Percentiles rank a stretch among this genome's conserved stretches.
Conservation (phyloP, 1,140 invertebrate species). For the Tetraneura akinire region DNA sequence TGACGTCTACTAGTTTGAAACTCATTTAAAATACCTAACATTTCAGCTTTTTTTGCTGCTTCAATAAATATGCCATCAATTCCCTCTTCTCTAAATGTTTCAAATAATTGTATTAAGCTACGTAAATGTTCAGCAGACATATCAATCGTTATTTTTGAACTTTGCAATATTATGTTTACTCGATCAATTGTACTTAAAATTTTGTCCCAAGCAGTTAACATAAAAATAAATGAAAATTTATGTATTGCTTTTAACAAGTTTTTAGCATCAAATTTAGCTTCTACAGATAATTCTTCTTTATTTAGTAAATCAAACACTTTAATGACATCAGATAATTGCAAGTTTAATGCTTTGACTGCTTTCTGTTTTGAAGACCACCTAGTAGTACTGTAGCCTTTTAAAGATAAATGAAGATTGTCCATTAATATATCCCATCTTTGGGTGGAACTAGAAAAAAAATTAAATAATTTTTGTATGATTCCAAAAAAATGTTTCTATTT, state of each 20-base stretch:
- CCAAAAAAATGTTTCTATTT: slow-evolving; percentile 55
- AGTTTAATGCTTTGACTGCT: slow-evolving; percentile 15
- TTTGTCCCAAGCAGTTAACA: background rate
- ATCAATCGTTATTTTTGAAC: background rate
- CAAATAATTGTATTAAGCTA: background rate
- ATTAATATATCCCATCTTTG: slow-evolving; percentile 53
- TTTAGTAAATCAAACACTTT: background rate
- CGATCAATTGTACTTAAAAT: slow-evolving; percentile 15
- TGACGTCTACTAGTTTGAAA: no score
- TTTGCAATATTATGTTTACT: slow-evolving; percentile 23
- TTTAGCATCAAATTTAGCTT: slow-evolving; percentile 21
- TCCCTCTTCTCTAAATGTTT: slow-evolving; percentile 1
- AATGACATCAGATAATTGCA: background rate
- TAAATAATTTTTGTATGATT: slow-evolving; percentile 53
- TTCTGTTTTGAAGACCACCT: slow-evolving; percentile 6
- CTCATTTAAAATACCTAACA: no score
- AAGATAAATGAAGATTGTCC: slow-evolving; percentile 9
- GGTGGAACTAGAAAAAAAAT: slow-evolving; percentile 54
- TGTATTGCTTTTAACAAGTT: slow-evolving; percentile 12
- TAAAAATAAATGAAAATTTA: slow-evolving; percentile 9
- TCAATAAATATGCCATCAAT: no score
- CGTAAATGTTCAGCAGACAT: slow-evolving; percentile 3
- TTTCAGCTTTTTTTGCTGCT: no score
- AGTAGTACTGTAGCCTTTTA: slow-evolving; percentile 20
- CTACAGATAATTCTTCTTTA: background rate